These are phyloP conservation scores for Archilochus colubris DNA, from an alignment of 2,113 vertebrate species.

Conservation along the genomic window DNA sequence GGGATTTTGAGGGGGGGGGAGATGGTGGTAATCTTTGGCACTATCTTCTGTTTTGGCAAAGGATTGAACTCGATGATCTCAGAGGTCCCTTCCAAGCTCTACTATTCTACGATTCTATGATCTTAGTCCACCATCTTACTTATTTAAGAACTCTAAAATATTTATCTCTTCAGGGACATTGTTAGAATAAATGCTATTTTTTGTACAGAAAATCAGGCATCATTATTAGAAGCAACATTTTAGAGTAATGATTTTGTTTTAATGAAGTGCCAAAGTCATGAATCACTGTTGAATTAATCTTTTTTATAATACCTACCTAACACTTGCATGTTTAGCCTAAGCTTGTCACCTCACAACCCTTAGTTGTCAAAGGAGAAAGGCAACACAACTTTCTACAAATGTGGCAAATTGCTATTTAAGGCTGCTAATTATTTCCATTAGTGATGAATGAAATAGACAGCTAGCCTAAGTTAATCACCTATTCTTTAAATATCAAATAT, in stretches of 20 bases:
- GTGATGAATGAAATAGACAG: neutral
- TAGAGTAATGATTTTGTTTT: neutral
- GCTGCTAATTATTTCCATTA: neutral
- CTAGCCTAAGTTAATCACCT: neutral
- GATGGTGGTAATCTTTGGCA: no score
- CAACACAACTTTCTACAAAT: neutral
- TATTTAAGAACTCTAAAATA: neutral
- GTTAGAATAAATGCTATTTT: neutral
- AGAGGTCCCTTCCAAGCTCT: no score
- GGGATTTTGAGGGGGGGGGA: fast-evolving
- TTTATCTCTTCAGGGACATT: neutral
- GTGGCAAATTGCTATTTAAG: neutral
- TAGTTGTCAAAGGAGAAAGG: neutral
- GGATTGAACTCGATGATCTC: no score
- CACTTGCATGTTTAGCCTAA: neutral
- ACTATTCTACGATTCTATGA: no score
- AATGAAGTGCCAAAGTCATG: neutral
- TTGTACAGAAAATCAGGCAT: neutral
- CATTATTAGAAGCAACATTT: neutral
- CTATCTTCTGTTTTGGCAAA: no score
- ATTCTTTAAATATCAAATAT: neutral
- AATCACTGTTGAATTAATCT: neutral
- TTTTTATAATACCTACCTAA: neutral
- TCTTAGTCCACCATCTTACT: neutral
- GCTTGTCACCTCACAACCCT: neutral